Conservation (phyloP, 30 jellyfish, hydroid and myxozoan genomes). For the Turritopsis rubra region DNA sequence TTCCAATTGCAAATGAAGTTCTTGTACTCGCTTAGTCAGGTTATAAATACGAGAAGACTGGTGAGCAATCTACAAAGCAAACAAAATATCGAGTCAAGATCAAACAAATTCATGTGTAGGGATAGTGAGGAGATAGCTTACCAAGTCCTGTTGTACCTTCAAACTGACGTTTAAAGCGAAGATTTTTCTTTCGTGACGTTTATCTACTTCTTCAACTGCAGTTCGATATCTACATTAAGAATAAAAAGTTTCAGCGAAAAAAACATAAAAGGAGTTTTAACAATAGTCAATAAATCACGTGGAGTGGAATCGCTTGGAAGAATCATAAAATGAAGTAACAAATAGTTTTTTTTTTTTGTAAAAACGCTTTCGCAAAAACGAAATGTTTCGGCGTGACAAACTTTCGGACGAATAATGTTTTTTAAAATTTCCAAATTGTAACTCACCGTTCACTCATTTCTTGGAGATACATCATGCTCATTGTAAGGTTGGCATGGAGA, state of each 20-base stretch:
- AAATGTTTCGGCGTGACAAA: too few relatives aligned
- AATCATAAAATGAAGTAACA: too few relatives aligned
- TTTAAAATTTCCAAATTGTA: too few relatives aligned
- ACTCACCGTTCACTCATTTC: constrained; percentile 92
- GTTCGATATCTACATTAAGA: constrained; percentile 54
- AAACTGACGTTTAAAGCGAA: constrained; percentile 40
- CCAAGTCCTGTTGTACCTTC: constrained; percentile 27
- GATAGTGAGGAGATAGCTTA: too few relatives aligned
- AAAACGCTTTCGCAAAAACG: too few relatives aligned
- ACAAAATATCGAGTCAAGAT: background rate
- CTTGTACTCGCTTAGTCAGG: constrained; percentile 40
- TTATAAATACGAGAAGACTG: constrained; percentile 38
- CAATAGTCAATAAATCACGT: too few relatives aligned
- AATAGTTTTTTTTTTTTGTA: too few relatives aligned
- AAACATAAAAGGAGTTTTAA: too few relatives aligned
- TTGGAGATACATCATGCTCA: constrained; percentile 85
- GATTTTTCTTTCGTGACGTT: constrained; percentile 57
- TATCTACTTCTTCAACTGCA: constrained; percentile 84
- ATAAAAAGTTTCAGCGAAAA: too few relatives aligned
- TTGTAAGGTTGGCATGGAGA: constrained; percentile 71
- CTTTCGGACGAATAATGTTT: too few relatives aligned
- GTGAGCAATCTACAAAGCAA: constrained; percentile 1
- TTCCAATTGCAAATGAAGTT: constrained; percentile 27
- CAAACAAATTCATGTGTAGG: too few relatives aligned
- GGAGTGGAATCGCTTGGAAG: too few relatives aligned